phyloP scores from a whole-genome alignment of 30 jellyfish, hydroid and myxozoan genomes.

The Cassiopea xamachana region DNA sequence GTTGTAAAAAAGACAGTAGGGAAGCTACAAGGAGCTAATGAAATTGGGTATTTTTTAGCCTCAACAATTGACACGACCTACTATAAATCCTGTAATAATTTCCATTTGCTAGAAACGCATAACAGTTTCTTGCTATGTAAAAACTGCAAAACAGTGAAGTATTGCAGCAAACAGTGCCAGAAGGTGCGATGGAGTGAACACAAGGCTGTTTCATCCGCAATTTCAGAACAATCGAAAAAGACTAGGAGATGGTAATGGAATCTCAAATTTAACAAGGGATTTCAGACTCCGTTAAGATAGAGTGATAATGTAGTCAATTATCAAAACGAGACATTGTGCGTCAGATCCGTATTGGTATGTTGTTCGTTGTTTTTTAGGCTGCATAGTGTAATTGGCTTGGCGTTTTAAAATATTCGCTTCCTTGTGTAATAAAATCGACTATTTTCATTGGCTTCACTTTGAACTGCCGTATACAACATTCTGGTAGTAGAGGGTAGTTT shows the following conservation, averaged over 20 bases:
- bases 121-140: background rate
- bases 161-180: slow-evolving; percentile 12
- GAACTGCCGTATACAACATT: background rate
- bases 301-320: background rate
- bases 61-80: slow-evolving; percentile 16
- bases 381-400: background rate
- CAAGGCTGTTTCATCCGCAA: background rate
- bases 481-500: background rate
- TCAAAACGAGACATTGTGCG: background rate
- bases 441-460: background rate
- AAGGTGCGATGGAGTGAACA: background rate
- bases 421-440: background rate
- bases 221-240: background rate
- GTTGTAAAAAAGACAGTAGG: slow-evolving; percentile 11
- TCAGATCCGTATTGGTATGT: no score
- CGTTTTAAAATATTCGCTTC: background rate
- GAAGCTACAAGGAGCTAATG: slow-evolving; percentile 18
- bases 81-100: background rate
- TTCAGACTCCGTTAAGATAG: no score
- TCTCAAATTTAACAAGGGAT: no score
- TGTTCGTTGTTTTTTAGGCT: no score
- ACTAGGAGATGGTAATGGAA: background rate
- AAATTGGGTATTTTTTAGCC: slow-evolving; percentile 13
- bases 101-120: background rate
- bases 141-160: slow-evolving; percentile 8